Conservation (phyloP, 2,113 vertebrate species). For the Siniperca knerii region DNA sequence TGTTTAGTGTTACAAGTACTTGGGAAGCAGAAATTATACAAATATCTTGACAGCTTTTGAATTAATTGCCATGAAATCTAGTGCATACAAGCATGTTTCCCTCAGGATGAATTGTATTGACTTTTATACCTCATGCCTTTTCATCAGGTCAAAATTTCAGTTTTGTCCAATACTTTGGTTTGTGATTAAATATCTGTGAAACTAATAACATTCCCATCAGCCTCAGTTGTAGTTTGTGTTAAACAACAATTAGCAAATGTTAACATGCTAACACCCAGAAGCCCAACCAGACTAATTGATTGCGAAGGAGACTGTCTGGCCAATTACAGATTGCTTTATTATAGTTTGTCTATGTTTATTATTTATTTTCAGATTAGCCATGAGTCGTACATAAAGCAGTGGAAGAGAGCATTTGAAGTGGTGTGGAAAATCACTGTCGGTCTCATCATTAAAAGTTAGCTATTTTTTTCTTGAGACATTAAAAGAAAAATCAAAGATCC, state of each 20-base stretch:
- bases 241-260: neutral
- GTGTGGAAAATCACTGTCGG: neutral
- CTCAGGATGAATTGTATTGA: no score
- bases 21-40: neutral
- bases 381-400: neutral
- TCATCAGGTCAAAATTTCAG: neutral
- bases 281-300: neutral
- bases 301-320: neutral
- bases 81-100: no score
- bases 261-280: neutral
- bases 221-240: neutral
- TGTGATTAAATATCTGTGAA: neutral
- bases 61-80: no score
- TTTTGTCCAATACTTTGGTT: neutral
- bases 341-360: neutral
- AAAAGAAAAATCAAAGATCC: slow-evolving; percentile 44
- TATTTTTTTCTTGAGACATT: slow-evolving; percentile 5
- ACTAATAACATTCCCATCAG: neutral
- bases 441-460: neutral
- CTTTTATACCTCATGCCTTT: neutral
- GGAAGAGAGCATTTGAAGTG: neutral
- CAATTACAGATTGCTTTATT: slow-evolving; percentile 10
- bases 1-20: neutral
- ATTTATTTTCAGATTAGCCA: slow-evolving; percentile 7
- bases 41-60: neutral